Conservation (phyloP, 2,113 vertebrate species). For the Ageneiosus marmoratus region DNA sequence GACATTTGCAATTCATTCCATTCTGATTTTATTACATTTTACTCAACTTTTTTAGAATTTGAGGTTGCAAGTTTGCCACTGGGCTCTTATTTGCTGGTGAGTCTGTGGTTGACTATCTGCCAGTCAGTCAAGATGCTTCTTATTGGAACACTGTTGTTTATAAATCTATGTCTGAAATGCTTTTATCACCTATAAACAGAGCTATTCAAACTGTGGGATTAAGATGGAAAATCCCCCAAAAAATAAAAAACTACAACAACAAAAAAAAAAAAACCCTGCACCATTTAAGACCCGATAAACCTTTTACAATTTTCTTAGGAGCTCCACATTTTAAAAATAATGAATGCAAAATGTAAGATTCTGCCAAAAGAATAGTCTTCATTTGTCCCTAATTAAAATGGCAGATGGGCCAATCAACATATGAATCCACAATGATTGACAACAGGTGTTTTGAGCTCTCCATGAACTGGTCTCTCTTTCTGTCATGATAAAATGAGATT, state of each 20-base stretch:
- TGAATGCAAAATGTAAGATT: neutral
- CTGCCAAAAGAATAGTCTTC: neutral
- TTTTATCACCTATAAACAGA: neutral
- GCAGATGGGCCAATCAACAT: neutral
- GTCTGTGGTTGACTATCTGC: neutral
- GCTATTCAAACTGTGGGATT: neutral
- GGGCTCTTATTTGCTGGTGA: too few species aligned
- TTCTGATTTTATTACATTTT: too few species aligned
- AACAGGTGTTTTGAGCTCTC: neutral
- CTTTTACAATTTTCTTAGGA: neutral
- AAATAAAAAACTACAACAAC: too few species aligned
- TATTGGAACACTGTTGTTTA: neutral
- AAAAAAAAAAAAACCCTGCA: too few species aligned
- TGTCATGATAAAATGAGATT: neutral
- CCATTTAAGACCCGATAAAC: neutral
- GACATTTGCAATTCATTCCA: too few species aligned
- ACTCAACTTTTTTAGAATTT: too few species aligned
- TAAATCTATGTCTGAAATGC: neutral
- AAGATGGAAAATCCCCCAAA: neutral
- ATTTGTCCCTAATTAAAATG: neutral
- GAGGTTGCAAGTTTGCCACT: neutral
- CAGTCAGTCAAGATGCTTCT: neutral
- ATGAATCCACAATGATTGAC: neutral
- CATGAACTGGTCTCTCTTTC: neutral
- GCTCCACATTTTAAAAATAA: neutral